Conservation (phyloP, 2,797 vertebrate genomes). For the Semotilus atromaculatus region DNA sequence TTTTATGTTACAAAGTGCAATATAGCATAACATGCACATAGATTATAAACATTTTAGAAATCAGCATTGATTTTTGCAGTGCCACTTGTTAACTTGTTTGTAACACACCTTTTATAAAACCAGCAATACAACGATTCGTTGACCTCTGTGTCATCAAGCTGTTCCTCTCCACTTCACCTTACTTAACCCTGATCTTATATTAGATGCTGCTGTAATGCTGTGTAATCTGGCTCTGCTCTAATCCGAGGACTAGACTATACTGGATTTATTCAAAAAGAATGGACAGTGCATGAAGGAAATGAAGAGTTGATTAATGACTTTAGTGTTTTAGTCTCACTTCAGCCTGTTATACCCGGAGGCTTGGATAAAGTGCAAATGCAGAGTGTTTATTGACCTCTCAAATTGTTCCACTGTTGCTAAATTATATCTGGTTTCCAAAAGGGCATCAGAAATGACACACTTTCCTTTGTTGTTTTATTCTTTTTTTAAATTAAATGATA, state of each 20-base stretch:
- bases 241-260: constrained; percentile 23
- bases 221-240: constrained; percentile 50
- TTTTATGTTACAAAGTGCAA: not conserved
- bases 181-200: constrained; percentile 41
- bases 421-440: not conserved
- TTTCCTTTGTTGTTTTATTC: not conserved
- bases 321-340: not conserved
- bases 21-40: not conserved
- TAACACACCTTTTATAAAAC: not conserved
- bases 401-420: not conserved
- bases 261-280: not conserved
- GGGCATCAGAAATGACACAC: not conserved
- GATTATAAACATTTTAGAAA: not conserved
- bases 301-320: not conserved
- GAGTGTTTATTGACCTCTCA: not conserved
- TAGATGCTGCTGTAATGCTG: constrained; percentile 41
- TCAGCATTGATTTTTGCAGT: not conserved
- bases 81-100: not conserved
- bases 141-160: constrained; percentile 12
- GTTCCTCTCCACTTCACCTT: constrained; percentile 19
- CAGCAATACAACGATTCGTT: not conserved
- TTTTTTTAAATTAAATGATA: not conserved
- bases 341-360: not conserved
- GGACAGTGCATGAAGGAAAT: not conserved
- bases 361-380: not conserved